Percentiles rank a stretch among this genome's conserved stretches.
These are phyloP conservation scores for Tenualosa thibaudeaui DNA, from an alignment of 2,797 vertebrate genomes.

Conservation along the genomic window DNA sequence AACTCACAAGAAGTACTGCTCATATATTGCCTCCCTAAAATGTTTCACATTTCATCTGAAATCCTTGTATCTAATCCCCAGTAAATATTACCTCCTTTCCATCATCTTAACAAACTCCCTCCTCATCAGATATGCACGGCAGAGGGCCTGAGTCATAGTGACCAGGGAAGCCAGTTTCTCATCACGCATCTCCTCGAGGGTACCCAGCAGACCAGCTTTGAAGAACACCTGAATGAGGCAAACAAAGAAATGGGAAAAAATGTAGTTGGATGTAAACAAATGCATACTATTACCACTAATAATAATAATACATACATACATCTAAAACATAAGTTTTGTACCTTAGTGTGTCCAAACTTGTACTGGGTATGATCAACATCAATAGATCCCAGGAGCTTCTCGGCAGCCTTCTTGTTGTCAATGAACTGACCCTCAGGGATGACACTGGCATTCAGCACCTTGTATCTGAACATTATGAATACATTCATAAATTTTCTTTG, in stretches of 20 bases:
- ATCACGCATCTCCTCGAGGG: conserved; percentile 84
- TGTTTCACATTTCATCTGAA: too few species aligned
- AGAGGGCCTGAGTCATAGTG: conserved; percentile 77
- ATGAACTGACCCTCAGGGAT: conserved; percentile 89
- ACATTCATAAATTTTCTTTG: too few species aligned
- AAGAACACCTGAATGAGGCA: conserved; percentile 77
- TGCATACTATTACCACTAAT: too few species aligned
- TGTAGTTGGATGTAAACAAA: too few species aligned
- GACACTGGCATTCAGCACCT: conserved; percentile 83
- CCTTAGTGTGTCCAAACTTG: conserved; percentile 76
- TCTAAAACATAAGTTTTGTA: background rate
- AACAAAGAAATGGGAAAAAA: too few species aligned
- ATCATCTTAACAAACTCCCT: conserved; percentile 80
- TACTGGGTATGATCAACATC: conserved; percentile 84
- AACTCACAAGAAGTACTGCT: too few species aligned
- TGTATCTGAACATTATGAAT: conserved; percentile 65
- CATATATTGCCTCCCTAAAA: too few species aligned
- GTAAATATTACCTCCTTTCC: conserved; percentile 68
- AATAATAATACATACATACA: too few species aligned
- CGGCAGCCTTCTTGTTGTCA: conserved; percentile 87
- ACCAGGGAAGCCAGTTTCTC: conserved; percentile 79
- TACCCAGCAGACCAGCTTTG: conserved; percentile 83
- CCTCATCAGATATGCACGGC: conserved; percentile 78
- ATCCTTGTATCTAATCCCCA: too few species aligned
- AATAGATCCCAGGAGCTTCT: conserved; percentile 86